Evolutionary conservation across 1,140 invertebrate species (phyloP).

Genomic region (Panagrolaimus sp.): DNA sequence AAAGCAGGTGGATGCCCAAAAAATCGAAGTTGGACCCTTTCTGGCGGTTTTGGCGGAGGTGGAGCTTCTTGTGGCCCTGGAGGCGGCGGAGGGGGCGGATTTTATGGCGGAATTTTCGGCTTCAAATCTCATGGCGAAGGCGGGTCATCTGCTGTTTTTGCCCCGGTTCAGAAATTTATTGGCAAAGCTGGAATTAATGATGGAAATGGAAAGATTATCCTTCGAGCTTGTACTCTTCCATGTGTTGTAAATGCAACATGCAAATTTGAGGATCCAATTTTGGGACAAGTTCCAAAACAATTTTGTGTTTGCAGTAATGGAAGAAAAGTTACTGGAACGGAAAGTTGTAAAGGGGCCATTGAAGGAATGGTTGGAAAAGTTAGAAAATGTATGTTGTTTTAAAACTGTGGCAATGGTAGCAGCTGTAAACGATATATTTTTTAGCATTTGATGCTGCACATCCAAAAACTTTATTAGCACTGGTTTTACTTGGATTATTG

Average conservation of each 20-base stretch:
- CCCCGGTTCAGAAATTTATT: constrained; percentile 8
- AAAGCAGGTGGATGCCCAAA: constrained; percentile 13
- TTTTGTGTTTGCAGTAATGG: constrained; percentile 18
- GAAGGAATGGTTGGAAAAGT: constrained; percentile 3
- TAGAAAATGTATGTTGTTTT: neutral
- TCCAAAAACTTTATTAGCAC: neutral
- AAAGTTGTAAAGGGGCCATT: neutral
- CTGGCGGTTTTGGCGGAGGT: constrained; percentile 30
- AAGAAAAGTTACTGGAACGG: neutral
- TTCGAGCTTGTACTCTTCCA: neutral
- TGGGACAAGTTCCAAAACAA: neutral
- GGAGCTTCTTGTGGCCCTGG: constrained; percentile 33
- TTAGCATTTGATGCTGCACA: neutral
- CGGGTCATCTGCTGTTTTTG: constrained; percentile 3
- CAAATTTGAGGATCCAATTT: constrained; percentile 3
- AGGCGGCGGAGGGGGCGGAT: constrained; percentile 38
- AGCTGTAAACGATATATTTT: no score
- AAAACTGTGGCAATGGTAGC: no score
- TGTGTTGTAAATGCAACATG: constrained; percentile 15
- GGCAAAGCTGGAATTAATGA: constrained; percentile 12
- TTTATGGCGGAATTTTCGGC: constrained; percentile 20
- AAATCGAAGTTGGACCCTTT: constrained; percentile 2
- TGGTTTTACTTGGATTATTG: neutral
- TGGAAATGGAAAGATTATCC: neutral
- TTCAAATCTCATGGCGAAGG: neutral